Evolutionary conservation across 2,113 vertebrate genomes (phyloP), one percentile per base, ranked within the genome.

Genomic region (Pagrus major): DNA sequence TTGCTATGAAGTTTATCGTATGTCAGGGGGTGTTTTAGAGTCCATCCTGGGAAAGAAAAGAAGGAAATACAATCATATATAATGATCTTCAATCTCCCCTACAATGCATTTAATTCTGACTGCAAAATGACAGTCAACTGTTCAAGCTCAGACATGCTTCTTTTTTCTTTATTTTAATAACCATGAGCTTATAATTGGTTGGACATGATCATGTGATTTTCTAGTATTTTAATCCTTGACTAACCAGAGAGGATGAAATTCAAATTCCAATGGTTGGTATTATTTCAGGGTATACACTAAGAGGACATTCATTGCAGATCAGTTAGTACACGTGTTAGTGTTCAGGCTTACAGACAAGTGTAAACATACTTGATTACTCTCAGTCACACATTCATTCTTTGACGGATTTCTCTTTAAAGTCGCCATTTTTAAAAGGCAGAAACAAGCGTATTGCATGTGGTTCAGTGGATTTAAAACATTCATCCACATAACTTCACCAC

Each of bases 11-110:
- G 47, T 49, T 79, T 75, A 85, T 41, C 71, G 80, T 73, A 81
- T 82, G 39, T 85, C 84, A 69, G 83, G 76, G 20, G 76, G 76
- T 0, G 69, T 71, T 77, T 80, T 68, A 61, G 61, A 79, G 39
- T 85, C 83, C 93, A 94, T 93, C 88, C 94, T 95, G 85, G 58
- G 85, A 84, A 67, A 87, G 12, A 44, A 69, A 56, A 65, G 9
- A 51, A 44, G 3, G 75, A 79, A 55, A 35, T 29, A 68, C 2
- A 39, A 46, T 5, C 0, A 46, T 15, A 46, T 31, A 6, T 33
- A 15, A 63, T 23, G 3, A 12, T n/a, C 37, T 46, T 14, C 1
- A 29, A 12, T 47, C 7, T 44, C 18, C 44, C 56, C 27, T 27
- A 37, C 41, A 42, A 8, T 79, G 33, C 23, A 21, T 20, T 16